Percentiles rank a stretch among this genome's conserved stretches.
Conservation (phyloP, 1,140 invertebrate genomes). For the Drosophila bocki region DNA sequence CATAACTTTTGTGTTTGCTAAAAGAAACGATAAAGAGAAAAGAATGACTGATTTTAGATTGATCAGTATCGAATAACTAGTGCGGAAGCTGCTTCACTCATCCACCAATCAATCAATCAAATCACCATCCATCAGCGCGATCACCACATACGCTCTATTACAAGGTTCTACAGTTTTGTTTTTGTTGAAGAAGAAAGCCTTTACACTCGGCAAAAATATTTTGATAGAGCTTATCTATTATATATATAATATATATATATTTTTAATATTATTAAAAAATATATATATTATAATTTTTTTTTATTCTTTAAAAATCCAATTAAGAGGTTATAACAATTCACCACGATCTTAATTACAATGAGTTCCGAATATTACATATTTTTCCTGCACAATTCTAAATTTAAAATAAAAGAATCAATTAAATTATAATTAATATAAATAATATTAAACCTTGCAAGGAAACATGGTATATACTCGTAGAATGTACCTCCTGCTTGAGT, state of each 20-base stretch:
- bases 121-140: slow-evolving; percentile 9
- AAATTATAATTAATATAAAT: not conserved
- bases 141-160: slow-evolving; percentile 9
- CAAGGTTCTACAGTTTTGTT: slow-evolving; percentile 4
- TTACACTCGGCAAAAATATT: not conserved
- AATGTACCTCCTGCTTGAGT: not conserved
- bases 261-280: too few species aligned
- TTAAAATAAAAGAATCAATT: not conserved
- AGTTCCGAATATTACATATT: not conserved
- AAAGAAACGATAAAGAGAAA: not conserved
- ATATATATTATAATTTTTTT: too few species aligned
- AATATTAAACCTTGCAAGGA: not conserved
- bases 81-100: slow-evolving; percentile 34
- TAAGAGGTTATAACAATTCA: not conserved
- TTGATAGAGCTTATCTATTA: too few species aligned
- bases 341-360: not conserved
- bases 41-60: slow-evolving; percentile 83
- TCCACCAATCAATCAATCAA: slow-evolving; percentile 18
- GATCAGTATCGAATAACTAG: slow-evolving; percentile 84
- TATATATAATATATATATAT: too few species aligned
- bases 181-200: not conserved
- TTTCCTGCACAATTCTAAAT: not conserved
- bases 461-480: not conserved
- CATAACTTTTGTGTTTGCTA: slow-evolving; percentile 52
- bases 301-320: not conserved